These are phyloP conservation scores for Brenthis daphne DNA, from an alignment of 2,888 invertebrate genomes.

Conservation along the genomic window DNA sequence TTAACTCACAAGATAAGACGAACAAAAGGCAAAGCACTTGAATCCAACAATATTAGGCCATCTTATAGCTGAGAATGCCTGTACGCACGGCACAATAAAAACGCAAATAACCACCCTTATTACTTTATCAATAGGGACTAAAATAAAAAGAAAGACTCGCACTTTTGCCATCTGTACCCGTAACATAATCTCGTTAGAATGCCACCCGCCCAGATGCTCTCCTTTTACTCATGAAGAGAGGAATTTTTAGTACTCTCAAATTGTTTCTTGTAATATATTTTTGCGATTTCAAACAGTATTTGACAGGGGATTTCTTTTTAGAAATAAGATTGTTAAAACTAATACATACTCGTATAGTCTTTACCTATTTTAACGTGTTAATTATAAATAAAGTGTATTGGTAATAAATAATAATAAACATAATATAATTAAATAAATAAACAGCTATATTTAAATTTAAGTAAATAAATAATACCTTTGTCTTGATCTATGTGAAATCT, in stretches of 20 bases:
- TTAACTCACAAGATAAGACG: not conserved
- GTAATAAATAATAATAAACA: too few relatives aligned
- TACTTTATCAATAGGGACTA: not conserved
- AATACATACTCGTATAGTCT: too few relatives aligned
- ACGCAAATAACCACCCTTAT: slow-evolving; percentile 8
- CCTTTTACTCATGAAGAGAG: slow-evolving; percentile 40
- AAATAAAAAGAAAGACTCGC: not conserved
- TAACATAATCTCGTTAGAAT: slow-evolving; percentile 52
- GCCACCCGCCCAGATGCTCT: slow-evolving; percentile 46
- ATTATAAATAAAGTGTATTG: too few relatives aligned
- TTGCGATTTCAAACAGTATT: not conserved
- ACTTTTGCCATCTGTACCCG: slow-evolving; percentile 23
- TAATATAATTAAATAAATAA: too few relatives aligned
- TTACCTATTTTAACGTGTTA: too few relatives aligned
- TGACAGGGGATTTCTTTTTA: not conserved
- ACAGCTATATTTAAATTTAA: too few relatives aligned
- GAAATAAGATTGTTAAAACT: not conserved
- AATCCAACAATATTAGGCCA: slow-evolving; percentile 46
- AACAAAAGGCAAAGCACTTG: slow-evolving; percentile 23
- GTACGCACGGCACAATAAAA: slow-evolving; percentile 17
- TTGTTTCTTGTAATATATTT: slow-evolving; percentile 28
- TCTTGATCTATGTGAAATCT: slow-evolving; percentile 5
- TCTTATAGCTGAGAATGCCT: slow-evolving; percentile 40
- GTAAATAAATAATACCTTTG: too few relatives aligned
- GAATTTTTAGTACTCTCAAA: slow-evolving; percentile 36